These are phyloP conservation scores for Chlorodrepanis virens DNA, from an alignment of 2,113 vertebrate genomes.

Conservation along the genomic window DNA sequence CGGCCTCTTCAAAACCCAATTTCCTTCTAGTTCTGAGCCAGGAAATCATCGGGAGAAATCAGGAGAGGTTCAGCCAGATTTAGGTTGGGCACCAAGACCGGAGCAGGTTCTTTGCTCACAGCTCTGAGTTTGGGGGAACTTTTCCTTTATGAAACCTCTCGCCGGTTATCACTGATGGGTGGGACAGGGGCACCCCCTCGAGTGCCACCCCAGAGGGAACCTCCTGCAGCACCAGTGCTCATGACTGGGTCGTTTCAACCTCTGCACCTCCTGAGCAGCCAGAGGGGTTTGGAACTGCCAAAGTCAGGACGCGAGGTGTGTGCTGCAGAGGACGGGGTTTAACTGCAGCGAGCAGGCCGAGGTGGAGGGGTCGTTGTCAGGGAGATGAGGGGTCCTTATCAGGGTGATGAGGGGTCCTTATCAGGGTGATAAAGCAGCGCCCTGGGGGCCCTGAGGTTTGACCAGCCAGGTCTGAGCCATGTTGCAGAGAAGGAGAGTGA, in stretches of 20 bases:
- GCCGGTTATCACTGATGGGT: accelerated
- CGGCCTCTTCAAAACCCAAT: background rate
- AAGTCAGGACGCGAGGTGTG: background rate
- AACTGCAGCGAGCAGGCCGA: background rate
- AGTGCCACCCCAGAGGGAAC: background rate
- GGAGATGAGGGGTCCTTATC: too few relatives aligned
- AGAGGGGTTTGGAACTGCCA: background rate
- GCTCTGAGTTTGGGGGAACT: background rate
- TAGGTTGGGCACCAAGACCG: accelerated
- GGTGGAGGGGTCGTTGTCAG: background rate
- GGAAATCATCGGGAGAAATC: background rate
- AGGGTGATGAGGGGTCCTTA: background rate
- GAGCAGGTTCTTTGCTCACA: background rate
- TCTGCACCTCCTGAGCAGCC: background rate
- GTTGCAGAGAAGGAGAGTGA: background rate
- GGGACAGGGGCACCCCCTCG: background rate
- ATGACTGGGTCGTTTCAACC: accelerated
- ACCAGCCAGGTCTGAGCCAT: background rate
- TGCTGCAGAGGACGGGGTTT: background rate
- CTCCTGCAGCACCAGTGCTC: accelerated
- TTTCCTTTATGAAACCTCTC: background rate
- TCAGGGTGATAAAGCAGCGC: background rate
- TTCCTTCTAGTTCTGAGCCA: background rate
- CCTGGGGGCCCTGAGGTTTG: accelerated
- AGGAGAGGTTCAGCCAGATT: background rate